A percentile compares a stretch with the other conserved stretches of the same genome.
Evolutionary conservation across 2,797 vertebrate species (phyloP).

Genomic region (Orientallactaga sibirica): DNA sequence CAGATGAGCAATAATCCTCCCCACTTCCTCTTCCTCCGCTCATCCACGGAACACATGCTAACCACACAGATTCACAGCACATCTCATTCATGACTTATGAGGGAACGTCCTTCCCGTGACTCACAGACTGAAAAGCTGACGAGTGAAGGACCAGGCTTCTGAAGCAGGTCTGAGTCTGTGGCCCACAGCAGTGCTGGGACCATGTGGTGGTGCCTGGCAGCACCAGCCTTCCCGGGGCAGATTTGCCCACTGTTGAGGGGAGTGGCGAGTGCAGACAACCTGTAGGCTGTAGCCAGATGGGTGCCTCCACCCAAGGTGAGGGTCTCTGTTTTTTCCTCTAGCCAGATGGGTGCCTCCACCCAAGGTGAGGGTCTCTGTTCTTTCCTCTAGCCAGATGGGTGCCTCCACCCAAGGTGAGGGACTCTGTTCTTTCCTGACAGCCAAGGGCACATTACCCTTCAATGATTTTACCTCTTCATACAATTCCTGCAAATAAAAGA

Average conservation of each 20-base stretch:
- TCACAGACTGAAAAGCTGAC: background rate
- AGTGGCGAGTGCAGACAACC: background rate
- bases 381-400: background rate
- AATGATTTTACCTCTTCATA: background rate
- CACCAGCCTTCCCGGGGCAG: background rate
- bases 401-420: background rate
- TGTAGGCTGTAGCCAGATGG: fast-evolving
- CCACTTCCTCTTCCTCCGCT: background rate
- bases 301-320: background rate
- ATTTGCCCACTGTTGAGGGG: fast-evolving
- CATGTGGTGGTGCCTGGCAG: background rate
- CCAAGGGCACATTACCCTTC: background rate
- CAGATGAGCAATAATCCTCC: background rate
- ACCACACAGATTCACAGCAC: background rate
- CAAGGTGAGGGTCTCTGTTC: background rate
- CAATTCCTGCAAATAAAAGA: background rate
- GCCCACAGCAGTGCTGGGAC: background rate
- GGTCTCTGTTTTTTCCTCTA: background rate
- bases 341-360: fast-evolving
- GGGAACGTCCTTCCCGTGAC: background rate
- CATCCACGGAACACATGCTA: background rate
- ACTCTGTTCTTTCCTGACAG: background rate
- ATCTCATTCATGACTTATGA: background rate
- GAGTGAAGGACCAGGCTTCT: background rate
- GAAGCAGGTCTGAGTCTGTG: no score